Conservation (phyloP, 1,140 invertebrate genomes). For the Acromyrmex echinatior region DNA sequence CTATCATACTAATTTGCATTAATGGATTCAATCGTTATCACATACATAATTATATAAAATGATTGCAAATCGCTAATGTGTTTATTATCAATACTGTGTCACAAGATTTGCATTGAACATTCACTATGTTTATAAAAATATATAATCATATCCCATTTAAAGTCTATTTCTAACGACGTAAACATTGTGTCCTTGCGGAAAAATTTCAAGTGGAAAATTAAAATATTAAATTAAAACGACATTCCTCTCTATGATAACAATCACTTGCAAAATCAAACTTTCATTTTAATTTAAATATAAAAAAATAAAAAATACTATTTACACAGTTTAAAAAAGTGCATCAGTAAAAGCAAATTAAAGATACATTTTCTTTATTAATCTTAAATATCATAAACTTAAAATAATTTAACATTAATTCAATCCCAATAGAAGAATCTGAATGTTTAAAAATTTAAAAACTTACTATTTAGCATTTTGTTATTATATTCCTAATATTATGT, state of each 20-base stretch:
- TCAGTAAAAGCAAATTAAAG: neutral
- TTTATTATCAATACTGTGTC: constrained; percentile 1
- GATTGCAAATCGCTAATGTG: neutral
- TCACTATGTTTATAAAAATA: neutral
- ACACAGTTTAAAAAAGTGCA: neutral
- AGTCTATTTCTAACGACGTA: constrained; percentile 35
- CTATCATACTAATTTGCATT: constrained; percentile 31
- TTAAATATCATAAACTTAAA: neutral
- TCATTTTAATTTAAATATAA: constrained; percentile 12
- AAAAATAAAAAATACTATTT: neutral
- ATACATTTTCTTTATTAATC: neutral
- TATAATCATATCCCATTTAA: neutral
- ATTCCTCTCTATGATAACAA: neutral
- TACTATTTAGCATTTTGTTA: neutral
- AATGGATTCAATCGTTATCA: neutral
- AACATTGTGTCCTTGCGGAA: neutral
- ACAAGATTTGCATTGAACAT: neutral
- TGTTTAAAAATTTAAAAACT: neutral
- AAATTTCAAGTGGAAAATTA: constrained; percentile 8
- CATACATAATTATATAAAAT: neutral
- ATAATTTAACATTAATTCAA: neutral
- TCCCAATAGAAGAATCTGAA: neutral
- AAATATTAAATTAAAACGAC: neutral
- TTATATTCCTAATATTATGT: neutral
- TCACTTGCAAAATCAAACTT: neutral